Evolutionary conservation across 2,797 vertebrate genomes (phyloP), one percentile per base, ranked within the genome.

Genomic region (Selene dorsalis): DNA sequence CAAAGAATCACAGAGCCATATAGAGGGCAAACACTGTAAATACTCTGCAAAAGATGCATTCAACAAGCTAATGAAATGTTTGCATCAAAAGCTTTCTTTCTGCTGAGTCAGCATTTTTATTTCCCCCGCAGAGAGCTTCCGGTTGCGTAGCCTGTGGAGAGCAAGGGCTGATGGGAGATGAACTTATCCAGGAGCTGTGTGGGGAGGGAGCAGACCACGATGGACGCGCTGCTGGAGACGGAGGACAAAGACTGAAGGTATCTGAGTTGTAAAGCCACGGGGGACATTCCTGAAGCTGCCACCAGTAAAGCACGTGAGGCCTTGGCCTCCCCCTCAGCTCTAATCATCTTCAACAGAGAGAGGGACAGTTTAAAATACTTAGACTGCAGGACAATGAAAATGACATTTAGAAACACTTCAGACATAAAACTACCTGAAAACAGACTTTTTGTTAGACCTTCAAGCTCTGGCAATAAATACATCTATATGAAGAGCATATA

Each of bases 241-340:
- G 94, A 92, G 38, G 91, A 83, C 55, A 96, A 63, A 0, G 92
- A 93, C 84, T 96, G 95, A 48, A 97, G 90, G 89, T 95, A 96
- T 5, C 88, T 86, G 14, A 96, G 92, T 13, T 95, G 95, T 17
- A 96, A 89, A 2, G 89, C 94, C 9, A 92, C 63, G 0, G 93
- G 93, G 22, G 92, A 18, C 72, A 96, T 86, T 38, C 94, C 91
- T 12, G 80, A 35, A 1, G 94, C 94, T 0, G 95, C 96, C 1
- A 92, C 92, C 75, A 90, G 94, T 58, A 96, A 90, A n/a, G 91
- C 90, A 22, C 85, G 89, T 1, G 96, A 95, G 0, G 94, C 95
- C 8, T 93, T 94, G 90, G 81, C 93, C 84, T 96, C 96, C 16
- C 95, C 96, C 74, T 94, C 92, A 0, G 96, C 95, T 12, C 88